Evolutionary conservation across 2,113 vertebrate genomes (phyloP), one percentile per base, ranked within the genome.

Genomic region (Thinocorus orbignyianus): DNA sequence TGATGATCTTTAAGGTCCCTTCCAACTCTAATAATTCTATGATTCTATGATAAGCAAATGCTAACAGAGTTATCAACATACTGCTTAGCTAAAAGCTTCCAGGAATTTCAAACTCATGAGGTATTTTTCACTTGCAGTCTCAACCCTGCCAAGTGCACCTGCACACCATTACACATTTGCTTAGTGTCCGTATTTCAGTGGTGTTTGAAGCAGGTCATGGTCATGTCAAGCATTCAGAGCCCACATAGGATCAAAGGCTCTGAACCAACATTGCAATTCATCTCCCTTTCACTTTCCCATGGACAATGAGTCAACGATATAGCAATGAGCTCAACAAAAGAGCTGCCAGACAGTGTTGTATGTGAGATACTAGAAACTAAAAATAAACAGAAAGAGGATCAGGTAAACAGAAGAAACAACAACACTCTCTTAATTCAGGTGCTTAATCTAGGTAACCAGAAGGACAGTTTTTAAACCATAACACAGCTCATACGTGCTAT

Each of bases 401-500:
- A 18, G 24, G 23, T 49, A 52, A 24, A 35, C 72, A 28, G 23
- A 31, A 54, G 14, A 37, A 61, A 39, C 44, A 70, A 25, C 24
- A 70, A 44, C 20, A 78, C 20, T 28, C 2, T 51, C 44, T 48
- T 35, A 51, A 33, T 48, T 87, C 41, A 70, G 49, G 10, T 85
- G 49, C 39, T 65, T 78, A 30, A 64, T 51, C 17, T 51, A 26
- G 10, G 28, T 51, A 48, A 77, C 26, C 28, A 72, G 70, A 82
- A 65, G 15, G 44, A 26, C 9, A 62, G 17, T 35, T 49, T 77
- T 84, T 77, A 77, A 77, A 46, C 25, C 7, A 18, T 25, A 54
- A 72, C 17, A 58, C 3, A 72, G n/a, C 13, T 46, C 16, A 3
- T 16, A 41, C 0, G 0, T 18, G 7, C 54, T 42, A 46, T 11